These are phyloP conservation scores for Metridium senile DNA, from an alignment of 92 coral and sea anemone genomes.

Conservation along the genomic window DNA sequence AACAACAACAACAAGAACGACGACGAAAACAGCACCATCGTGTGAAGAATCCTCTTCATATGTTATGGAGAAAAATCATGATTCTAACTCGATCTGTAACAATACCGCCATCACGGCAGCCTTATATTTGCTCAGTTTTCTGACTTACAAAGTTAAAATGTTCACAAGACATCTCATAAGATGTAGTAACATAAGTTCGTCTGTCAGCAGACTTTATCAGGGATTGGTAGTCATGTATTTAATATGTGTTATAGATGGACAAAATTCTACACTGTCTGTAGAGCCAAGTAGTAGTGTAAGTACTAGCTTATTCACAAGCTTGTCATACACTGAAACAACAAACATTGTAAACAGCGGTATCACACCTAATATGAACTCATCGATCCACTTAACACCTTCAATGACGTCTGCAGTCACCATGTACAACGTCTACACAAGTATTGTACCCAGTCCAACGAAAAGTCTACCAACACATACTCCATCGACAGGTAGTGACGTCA, in stretches of 20 bases:
- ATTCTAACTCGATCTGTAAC: no score
- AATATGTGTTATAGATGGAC: neutral
- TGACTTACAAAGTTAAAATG: neutral
- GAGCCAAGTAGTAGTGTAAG: neutral
- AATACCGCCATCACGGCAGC: neutral
- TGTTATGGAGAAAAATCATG: no score
- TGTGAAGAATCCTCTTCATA: no score
- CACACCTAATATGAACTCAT: neutral
- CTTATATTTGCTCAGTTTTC: neutral
- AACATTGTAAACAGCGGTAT: neutral
- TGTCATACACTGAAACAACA: neutral
- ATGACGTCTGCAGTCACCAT: conserved; percentile 3
- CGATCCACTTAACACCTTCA: neutral
- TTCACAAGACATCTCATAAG: neutral
- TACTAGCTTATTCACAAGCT: neutral
- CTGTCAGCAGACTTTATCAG: neutral
- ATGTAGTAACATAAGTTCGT: neutral
- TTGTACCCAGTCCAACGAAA: neutral
- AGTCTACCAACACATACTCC: neutral
- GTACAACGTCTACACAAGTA: conserved; percentile 3
- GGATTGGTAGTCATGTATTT: neutral
- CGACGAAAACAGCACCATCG: no score
- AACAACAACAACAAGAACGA: neutral
- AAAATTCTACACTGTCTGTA: neutral
- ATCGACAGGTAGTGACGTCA: neutral